Conservation (phyloP, 2,113 vertebrate genomes). For the Zosterops hypoxanthus region DNA sequence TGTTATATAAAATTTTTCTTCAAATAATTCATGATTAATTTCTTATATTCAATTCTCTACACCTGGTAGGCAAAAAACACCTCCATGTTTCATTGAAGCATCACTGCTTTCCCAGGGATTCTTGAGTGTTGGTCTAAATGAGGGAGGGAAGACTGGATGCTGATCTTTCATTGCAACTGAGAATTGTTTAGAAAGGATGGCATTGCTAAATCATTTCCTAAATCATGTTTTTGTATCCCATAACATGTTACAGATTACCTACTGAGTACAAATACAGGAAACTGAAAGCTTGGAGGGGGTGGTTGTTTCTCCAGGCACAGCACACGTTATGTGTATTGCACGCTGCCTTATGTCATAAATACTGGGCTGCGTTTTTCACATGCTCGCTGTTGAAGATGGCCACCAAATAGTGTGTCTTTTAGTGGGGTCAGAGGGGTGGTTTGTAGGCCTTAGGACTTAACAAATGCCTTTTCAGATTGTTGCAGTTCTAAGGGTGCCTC, state of each 20-base stretch:
- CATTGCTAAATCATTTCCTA: neutral
- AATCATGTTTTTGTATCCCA: neutral
- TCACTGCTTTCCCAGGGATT: neutral
- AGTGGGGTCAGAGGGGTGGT: neutral
- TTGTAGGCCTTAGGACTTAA: neutral
- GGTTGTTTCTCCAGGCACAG: neutral
- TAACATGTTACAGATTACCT: neutral
- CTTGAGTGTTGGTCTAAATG: neutral
- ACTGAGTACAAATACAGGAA: neutral
- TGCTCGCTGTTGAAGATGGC: neutral
- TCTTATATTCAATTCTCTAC: neutral
- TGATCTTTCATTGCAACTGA: neutral
- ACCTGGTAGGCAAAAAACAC: neutral
- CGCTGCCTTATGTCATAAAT: neutral
- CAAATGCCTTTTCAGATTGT: neutral
- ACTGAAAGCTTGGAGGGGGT: neutral
- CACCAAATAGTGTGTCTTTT: rapidly evolving
- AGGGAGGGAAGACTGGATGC: neutral
- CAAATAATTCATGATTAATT: neutral
- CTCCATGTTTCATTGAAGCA: neutral
- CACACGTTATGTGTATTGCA: neutral
- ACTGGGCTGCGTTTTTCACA: neutral
- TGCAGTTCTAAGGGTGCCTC: neutral
- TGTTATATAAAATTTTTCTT: neutral
- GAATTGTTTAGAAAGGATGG: neutral